phyloP scores from a whole-genome alignment of 2,113 vertebrate species.

The Charina bottae region DNA sequence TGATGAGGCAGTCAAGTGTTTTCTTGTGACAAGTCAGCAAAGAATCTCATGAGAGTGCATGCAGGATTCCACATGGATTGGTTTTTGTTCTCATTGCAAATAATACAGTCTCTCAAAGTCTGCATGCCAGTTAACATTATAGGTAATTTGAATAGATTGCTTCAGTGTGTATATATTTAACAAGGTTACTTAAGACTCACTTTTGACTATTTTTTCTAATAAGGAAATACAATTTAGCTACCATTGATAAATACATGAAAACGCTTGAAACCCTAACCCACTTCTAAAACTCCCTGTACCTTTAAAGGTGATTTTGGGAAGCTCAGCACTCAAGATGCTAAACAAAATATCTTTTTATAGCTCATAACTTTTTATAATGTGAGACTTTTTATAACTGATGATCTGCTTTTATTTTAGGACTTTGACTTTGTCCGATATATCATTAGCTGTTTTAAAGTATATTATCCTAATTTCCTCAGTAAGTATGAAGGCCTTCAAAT shows the following conservation, averaged over 20 bases:
- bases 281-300: neutral
- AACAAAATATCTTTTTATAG: too few species aligned
- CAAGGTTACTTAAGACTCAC: neutral
- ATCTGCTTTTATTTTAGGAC: slow-evolving; percentile 81
- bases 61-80: neutral
- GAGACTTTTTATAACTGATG: slow-evolving; percentile 13
- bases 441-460: slow-evolving; percentile 94
- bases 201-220: neutral
- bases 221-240: neutral
- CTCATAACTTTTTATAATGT: too few species aligned
- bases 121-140: neutral
- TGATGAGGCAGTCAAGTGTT: neutral
- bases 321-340: neutral
- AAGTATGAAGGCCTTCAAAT: slow-evolving; percentile 74
- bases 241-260: neutral
- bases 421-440: slow-evolving; percentile 97
- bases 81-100: neutral
- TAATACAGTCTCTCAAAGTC: neutral
- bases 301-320: neutral
- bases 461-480: slow-evolving; percentile 98
- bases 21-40: neutral
- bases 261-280: neutral
- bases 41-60: neutral
- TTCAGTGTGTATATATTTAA: neutral
- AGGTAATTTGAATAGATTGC: neutral